Base-by-base conservation (phyloP, 2,113 vertebrate genomes). In the Sula dactylatra region DNA sequence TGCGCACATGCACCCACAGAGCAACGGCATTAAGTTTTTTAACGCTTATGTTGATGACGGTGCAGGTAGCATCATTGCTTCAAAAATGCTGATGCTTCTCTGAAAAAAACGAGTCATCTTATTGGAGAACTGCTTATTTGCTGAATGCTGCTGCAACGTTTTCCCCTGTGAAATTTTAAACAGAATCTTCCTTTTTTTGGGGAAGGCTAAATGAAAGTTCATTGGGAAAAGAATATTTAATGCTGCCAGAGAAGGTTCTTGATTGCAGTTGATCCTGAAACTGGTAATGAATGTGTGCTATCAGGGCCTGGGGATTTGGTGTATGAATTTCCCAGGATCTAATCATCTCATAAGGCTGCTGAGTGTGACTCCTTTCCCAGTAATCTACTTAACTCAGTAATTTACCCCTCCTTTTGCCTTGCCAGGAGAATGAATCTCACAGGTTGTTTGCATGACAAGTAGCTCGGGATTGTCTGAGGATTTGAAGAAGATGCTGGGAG, bases 371-470 rank as follows among this genome's bases (percentile, higher is more conserved):
- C 97, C 98, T 97, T 98, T 93, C 85, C 97, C 97, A 96, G 94
- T 99, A 98, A 99, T 98, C 98, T 98, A 96, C 98, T 98, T 98
- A 98, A 97, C 98, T 97, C 98, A 90, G 97, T 96, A 96, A 96
- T 98, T 97, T 97, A 95, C 82, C 94, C 98, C 98, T 98, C 97
- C 97, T 97, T 64, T 82, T 82, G 86, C 96, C 79, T 66, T 32
- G 89, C 95, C 52, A 61, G 97, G 97, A 98, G 97, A 98, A 98
- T 97, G 97, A 97, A 96, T 97, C 98, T 96, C 80, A 94, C 98
- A 98, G 98, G 97, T 98, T 98, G 97, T 98, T 98, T 97, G 97
- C 98, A 99, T 98, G 98, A 97, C 95, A 98, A 98, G 98, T 96
- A 98, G 97, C 96, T 97, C n/a, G 38, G 95, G 92, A 89, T 97